A percentile compares a stretch with the other conserved stretches of the same genome.
phyloP scores from a whole-genome alignment of 2,888 invertebrate genomes.

The Chydorus sphaericus region DNA sequence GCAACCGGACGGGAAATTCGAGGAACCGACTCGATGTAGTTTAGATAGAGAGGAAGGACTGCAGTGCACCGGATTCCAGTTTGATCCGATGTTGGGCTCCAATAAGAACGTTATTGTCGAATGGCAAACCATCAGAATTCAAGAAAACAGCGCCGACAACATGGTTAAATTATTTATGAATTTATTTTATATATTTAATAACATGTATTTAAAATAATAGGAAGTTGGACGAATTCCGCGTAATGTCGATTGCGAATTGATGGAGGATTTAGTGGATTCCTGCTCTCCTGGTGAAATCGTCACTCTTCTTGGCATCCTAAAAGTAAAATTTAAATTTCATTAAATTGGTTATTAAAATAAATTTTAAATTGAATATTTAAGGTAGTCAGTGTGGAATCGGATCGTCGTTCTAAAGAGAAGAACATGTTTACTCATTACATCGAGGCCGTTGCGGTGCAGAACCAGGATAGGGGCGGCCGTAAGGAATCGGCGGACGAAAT shows the following conservation, averaged over 20 bases:
- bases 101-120: conserved; percentile 55
- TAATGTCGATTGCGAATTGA: conserved; percentile 70
- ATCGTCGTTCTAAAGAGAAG: conserved; percentile 31
- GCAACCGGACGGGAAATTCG: conserved; percentile 46
- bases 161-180: conserved; percentile 33
- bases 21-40: conserved; percentile 40
- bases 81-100: conserved; percentile 46
- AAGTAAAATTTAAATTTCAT: conserved; percentile 33
- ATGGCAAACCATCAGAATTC: conserved; percentile 66
- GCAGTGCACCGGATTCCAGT: conserved; percentile 27
- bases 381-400: background rate
- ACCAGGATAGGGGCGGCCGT: conserved; percentile 37
- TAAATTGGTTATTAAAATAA: background rate
- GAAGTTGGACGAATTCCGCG: conserved; percentile 54
- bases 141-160: conserved; percentile 56
- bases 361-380: background rate
- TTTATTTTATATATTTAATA: background rate
- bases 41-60: conserved; percentile 3
- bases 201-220: conserved; percentile 38
- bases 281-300: conserved; percentile 81
- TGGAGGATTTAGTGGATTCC: conserved; percentile 63
- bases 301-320: conserved; percentile 70
- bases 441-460: conserved; percentile 59
- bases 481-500: no score
- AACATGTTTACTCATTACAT: conserved; percentile 47